Evolutionary conservation across 64 coral and sea anemone genomes (phyloP), one percentile per base, ranked within the genome.

Genomic region (Stylophora pistillata): DNA sequence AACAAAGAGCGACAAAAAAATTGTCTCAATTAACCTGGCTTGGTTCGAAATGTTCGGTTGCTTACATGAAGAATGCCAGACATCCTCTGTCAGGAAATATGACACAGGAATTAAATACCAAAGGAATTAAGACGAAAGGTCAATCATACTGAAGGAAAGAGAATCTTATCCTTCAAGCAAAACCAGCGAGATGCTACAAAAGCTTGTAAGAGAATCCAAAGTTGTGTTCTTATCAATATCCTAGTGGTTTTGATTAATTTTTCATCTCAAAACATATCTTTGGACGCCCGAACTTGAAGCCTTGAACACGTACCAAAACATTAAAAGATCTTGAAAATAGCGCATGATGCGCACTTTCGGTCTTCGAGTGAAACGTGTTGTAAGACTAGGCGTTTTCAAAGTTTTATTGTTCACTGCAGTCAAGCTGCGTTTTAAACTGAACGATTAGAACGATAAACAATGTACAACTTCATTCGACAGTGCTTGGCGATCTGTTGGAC

Each of bases 21-120:
- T 53, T 5, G 4, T n/a, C 10, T 68, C 10, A 84, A 17, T 17
- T 53, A 18, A 69, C 17, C 32, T 65, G 80, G 80, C 80, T 47
- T 66, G 12, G 12, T 30, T 70, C 62, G 60, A 84, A 84, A 31
- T 37, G 59, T 25, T 65, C 31, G 27, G 64, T 61, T 47, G 23
- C 17, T 63, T 15, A 10, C 27, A 64, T n/a, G 28, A 84, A 84
- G 80, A 84, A 84, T 84, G 60, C 34, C 62, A 84, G 34, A 84
- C 32, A 84, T 84, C 53, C 41, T 34, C 37, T 14, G 69, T 69
- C 80, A 68, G 80, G 80, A 84, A 84, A 84, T 84, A 69, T 70
- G 79, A 82, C 58, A 82, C 79, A 33, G 41, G 30, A 32, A 65
- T 52, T 52, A 47, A 53, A 84, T 68, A 68, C 64, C 64, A 68